Evolutionary conservation across 1,140 invertebrate species (phyloP), one percentile per base, ranked within the genome.

Genomic region (Frieseomelitta varia): DNA sequence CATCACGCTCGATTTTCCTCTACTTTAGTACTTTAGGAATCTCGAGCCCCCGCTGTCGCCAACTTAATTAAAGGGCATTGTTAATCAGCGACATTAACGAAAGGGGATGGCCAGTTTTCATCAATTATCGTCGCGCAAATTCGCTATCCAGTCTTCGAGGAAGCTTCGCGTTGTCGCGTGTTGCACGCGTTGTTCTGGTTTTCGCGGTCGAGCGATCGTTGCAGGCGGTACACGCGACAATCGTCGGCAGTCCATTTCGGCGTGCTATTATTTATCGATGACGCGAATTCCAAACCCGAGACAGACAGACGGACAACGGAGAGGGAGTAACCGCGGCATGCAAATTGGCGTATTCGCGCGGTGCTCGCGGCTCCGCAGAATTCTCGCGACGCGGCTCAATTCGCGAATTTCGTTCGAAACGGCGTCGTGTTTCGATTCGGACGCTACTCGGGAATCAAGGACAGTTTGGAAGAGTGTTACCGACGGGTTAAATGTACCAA

Each of bases 271-370:
- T 78, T 78, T 58, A 58, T 79, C 78, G 30, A 15, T 11, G 30
- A 69, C 53, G 39, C 19, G 76, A 67, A 51, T 47, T 67, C 61
- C 30, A 39, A 21, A 4, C 0, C 14, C 61, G n/a, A 63, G 14
- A 27, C n/a, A 21, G 27, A 30, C 17, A 27, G 8, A 4, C 2
- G 27, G 51, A 34, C 14, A 39, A 27, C 3, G 47, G 71, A 19
- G 19, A 58, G 47, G 8, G 1, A 1, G 11, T 10, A 30, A 61
- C 27, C 39, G 79, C 39, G 27, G 21, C n/a, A 73, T 81, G 79
- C 69, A 74, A 81, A 81, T 81, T 73, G 39, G 39, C 47, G 79
- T 24, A 72, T 30, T 30, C 68, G n/a, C 34, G 30, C 39, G 11
- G 19, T n/a, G 51, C 17, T 65, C 34, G 58, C 10, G 17, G 75